Percentiles rank a stretch among this genome's conserved stretches.
phyloP scores from a whole-genome alignment of 2,113 vertebrate genomes.

The Xenopus tropicalis region UCB_Xtro_10.0 CM004443.2:6888501-6889000 shows the following conservation, averaged over 20 bases:
- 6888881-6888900: background rate
- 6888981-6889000: too few relatives aligned
- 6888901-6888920: too few relatives aligned
- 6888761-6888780: constrained; percentile 84
- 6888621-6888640: constrained; percentile 58
- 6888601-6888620: background rate
- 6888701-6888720: constrained; percentile 84
- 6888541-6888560: too few relatives aligned
- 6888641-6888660: constrained; percentile 84
- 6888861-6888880: background rate
- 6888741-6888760: constrained; percentile 84
- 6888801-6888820: constrained; percentile 90
- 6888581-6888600: too few relatives aligned
- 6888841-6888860: background rate
- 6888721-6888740: constrained; percentile 88
- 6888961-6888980: background rate
- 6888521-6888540: too few relatives aligned
- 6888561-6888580: too few relatives aligned
- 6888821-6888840: constrained; percentile 74
- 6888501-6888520: too few relatives aligned
- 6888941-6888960: too few relatives aligned
- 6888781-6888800: constrained; percentile 90
- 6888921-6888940: too few relatives aligned
- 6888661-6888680: constrained; percentile 88
- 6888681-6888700: constrained; percentile 89